Conservation (phyloP, 1,140 invertebrate genomes). For the Pantala flavescens region DNA sequence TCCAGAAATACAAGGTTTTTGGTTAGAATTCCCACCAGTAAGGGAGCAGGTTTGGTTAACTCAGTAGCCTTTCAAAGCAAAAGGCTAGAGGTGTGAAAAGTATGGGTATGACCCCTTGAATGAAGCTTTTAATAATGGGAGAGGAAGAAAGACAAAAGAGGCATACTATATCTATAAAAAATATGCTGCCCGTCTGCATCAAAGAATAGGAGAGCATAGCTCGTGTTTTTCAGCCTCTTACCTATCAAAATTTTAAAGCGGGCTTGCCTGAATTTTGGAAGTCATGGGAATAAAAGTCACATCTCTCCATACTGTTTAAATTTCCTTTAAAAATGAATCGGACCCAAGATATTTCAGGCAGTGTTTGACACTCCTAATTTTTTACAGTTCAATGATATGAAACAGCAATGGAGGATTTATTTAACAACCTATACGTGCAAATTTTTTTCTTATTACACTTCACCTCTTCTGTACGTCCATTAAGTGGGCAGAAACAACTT, state of each 20-base stretch:
- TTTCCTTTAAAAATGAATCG: not conserved
- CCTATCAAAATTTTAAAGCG: conserved; percentile 2
- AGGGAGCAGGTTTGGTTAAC: not conserved
- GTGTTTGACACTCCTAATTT: not conserved
- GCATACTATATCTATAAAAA: not conserved
- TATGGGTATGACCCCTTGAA: not conserved
- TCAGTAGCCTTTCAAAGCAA: conserved; percentile 7
- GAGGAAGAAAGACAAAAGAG: not conserved
- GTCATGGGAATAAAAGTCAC: conserved; percentile 6
- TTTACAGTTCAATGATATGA: conserved; percentile 1
- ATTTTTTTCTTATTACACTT: not conserved
- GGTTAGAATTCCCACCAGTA: not conserved
- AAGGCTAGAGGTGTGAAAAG: conserved; percentile 11
- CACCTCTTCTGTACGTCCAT: not conserved
- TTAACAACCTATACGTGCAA: conserved; percentile 3
- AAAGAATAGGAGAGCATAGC: conserved; percentile 1
- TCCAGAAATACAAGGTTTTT: conserved; percentile 8
- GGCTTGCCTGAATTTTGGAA: conserved; percentile 8
- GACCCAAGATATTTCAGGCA: conserved; percentile 1
- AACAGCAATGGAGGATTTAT: not conserved
- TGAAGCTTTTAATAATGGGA: conserved; percentile 10
- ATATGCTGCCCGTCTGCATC: not conserved
- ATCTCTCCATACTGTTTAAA: conserved; percentile 7
- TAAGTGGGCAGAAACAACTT: not conserved
- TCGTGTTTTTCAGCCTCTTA: not conserved